phyloP scores from a whole-genome alignment of 1,140 invertebrate genomes.

The Drosophila parvula region DNA sequence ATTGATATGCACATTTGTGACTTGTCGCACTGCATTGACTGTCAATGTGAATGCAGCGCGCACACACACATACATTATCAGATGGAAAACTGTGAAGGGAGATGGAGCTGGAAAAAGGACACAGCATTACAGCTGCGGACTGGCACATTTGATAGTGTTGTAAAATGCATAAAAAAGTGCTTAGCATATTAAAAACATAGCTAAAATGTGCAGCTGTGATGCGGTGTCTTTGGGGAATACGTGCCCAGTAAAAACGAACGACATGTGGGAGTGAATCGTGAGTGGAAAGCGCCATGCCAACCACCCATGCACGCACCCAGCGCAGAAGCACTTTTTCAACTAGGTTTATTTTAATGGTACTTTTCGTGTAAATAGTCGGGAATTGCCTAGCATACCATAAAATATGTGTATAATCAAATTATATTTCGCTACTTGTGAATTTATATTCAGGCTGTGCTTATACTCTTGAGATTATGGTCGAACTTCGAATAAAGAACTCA shows the following conservation, averaged over 20 bases:
- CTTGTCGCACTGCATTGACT: slow-evolving; percentile 62
- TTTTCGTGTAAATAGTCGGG: neutral
- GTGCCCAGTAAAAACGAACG: slow-evolving; percentile 47
- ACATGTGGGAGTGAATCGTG: slow-evolving; percentile 4
- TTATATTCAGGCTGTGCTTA: too few species aligned
- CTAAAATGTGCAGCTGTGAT: slow-evolving; percentile 50
- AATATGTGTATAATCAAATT: neutral
- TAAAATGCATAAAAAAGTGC: slow-evolving; percentile 70
- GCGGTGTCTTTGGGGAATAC: slow-evolving; percentile 51
- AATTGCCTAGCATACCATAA: too few species aligned
- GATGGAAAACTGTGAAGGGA: neutral
- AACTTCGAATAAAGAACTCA: too few species aligned
- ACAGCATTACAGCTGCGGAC: slow-evolving; percentile 30
- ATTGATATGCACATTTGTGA: slow-evolving; percentile 72
- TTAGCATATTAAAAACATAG: slow-evolving; percentile 73
- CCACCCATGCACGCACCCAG: neutral
- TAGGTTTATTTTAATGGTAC: slow-evolving; percentile 16
- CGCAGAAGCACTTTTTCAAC: neutral
- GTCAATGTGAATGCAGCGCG: slow-evolving; percentile 44
- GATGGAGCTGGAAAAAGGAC: slow-evolving; percentile 3
- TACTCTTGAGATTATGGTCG: too few species aligned
- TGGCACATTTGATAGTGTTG: slow-evolving; percentile 61
- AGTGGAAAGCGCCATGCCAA: neutral
- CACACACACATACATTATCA: slow-evolving; percentile 12
- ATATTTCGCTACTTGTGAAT: too few species aligned